phyloP scores from a whole-genome alignment of 2,888 invertebrate species.

The Temnothorax ravouxi region DNA sequence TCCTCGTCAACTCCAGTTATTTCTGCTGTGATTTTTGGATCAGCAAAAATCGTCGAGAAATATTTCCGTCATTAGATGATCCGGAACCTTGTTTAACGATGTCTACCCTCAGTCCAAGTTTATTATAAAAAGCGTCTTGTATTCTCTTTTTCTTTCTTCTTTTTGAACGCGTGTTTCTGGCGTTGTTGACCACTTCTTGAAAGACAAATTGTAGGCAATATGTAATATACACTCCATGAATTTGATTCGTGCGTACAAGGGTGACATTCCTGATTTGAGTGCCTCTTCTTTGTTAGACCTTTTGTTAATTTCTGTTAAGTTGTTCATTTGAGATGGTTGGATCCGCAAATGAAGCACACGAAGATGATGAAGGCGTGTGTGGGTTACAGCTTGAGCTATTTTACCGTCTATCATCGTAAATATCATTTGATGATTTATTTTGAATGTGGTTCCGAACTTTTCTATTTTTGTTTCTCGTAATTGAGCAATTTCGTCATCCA shows the following conservation, averaged over 20 bases:
- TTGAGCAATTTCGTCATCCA: slow-evolving; percentile 3
- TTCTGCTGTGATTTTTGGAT: no score
- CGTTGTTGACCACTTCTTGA: neutral
- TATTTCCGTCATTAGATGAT: no score
- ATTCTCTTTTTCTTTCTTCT: no score
- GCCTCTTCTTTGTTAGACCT: neutral
- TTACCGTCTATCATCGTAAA: neutral
- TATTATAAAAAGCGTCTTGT: no score
- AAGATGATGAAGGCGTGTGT: neutral
- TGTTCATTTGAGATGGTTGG: neutral
- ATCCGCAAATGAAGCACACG: neutral
- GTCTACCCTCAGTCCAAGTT: no score
- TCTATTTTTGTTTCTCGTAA: neutral
- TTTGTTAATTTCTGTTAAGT: neutral
- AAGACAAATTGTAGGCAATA: neutral
- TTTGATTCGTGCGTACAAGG: neutral
- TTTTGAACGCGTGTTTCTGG: no score
- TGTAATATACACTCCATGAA: slow-evolving; percentile 8
- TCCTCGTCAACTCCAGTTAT: no score
- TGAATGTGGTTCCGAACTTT: neutral
- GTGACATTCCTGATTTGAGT: neutral
- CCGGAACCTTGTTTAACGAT: no score
- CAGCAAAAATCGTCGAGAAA: no score
- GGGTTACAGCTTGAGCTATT: neutral
- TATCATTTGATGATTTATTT: neutral